Evolutionary conservation across 2,113 vertebrate species (phyloP), one percentile per base, ranked within the genome.

Genomic region (Leucoraja erinaceus): DNA sequence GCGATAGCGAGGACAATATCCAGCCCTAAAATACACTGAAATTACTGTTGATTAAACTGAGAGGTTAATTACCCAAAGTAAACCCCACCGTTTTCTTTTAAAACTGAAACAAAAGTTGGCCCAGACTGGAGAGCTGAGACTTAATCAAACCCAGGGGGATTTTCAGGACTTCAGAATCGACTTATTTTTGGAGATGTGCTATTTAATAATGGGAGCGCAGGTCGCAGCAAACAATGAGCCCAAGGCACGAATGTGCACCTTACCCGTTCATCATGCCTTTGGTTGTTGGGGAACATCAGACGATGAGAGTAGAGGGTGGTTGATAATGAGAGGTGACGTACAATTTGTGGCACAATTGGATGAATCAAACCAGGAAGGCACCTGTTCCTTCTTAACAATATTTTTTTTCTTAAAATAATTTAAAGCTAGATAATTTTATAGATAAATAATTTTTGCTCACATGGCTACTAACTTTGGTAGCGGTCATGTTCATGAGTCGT

Each of bases 231-330:
- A 38, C 86, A 90, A 20, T 68, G 63, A 90, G 22, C 86, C n/a
- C 3, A 22, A 70, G 86, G 68, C 86, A 70, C 31, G 63, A 90
- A 8, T 22, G 66, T 68, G 33, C 1, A 33, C 18, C 25, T 14
- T 38, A 31, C 61, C 31, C 28, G 33, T 90, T 90, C 86, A 83
- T 83, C 79, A 83, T 83, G 54, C 38, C 79, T 33, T 70, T 90
- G 14, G 10, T 70, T 90, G 86, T 10, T 20, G 63, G 31, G 31
- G 31, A 22, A 90, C 86, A 90, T 90, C 86, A 68, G 86, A 63
- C 28, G 1, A 70, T n/a, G 31, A 63, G 63, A 90, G 66, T 70
- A 33, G 25, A 38, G 31, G 86, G 18, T 68, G 86, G 4, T 22
- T 68, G 28, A 63, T 31, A 22, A 63, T 68, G 14, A 66, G 25